Conservation (phyloP, 2,888 invertebrate species). For the Eilema sororculum region DNA sequence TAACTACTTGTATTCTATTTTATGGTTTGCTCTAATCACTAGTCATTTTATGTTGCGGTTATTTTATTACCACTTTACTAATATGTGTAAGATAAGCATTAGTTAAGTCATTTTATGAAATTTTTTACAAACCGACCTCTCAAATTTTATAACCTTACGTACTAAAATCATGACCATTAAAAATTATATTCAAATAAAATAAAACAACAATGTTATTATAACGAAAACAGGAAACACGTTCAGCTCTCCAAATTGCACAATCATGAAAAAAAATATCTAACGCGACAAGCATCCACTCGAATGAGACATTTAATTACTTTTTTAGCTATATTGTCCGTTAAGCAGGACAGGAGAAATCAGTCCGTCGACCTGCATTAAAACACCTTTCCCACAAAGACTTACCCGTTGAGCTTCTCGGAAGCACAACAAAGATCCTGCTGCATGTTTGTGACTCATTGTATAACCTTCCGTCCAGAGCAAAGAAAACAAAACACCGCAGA, state of each 20-base stretch:
- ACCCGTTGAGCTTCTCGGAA: constrained; percentile 80
- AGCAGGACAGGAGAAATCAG: constrained; percentile 78
- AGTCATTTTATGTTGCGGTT: neutral
- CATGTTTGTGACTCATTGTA: constrained; percentile 78
- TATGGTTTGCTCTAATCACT: neutral
- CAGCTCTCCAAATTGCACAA: constrained; percentile 30
- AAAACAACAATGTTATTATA: constrained; percentile 12
- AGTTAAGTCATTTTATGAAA: neutral
- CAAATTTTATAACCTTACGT: neutral
- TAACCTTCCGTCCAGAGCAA: constrained; percentile 72
- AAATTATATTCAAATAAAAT: constrained; percentile 10
- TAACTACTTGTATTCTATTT: neutral
- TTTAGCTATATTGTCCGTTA: constrained; percentile 58
- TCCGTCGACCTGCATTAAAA: constrained; percentile 80
- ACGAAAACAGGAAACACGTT: constrained; percentile 22
- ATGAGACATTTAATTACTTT: constrained; percentile 63
- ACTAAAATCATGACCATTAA: neutral
- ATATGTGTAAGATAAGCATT: neutral
- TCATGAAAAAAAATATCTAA: constrained; percentile 52
- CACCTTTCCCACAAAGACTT: constrained; percentile 82
- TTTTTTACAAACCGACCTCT: neutral
- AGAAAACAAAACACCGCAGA: constrained; percentile 36
- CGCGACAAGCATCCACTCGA: constrained; percentile 50
- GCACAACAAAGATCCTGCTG: constrained; percentile 84
- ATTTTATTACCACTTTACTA: neutral